phyloP scores from a whole-genome alignment of 2,113 vertebrate genomes.

The Cervus canadensis region DNA sequence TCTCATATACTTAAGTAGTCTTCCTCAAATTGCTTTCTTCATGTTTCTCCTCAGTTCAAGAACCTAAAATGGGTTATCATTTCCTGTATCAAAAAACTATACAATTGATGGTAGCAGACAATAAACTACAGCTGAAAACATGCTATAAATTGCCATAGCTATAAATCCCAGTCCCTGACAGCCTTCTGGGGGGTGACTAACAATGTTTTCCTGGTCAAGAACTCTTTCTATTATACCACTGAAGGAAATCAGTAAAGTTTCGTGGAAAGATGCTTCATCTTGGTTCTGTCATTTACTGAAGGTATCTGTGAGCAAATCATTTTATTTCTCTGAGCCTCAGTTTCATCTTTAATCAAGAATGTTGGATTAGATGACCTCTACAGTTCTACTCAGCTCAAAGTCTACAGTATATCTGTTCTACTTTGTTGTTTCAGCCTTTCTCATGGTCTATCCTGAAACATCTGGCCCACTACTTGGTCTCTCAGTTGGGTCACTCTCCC shows the following conservation, averaged over 20 bases:
- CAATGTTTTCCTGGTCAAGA: neutral
- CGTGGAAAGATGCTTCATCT: neutral
- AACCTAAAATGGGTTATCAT: neutral
- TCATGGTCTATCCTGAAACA: neutral
- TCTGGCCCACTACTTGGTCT: neutral
- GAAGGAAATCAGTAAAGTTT: neutral
- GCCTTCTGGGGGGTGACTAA: neutral
- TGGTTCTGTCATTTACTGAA: neutral
- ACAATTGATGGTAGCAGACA: neutral
- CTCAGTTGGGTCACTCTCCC: neutral
- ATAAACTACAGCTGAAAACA: neutral
- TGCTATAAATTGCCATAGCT: neutral
- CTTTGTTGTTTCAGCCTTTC: neutral
- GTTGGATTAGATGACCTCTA: neutral
- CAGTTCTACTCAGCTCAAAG: neutral
- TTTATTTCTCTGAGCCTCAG: neutral
- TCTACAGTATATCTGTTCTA: neutral
- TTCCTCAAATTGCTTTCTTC: neutral
- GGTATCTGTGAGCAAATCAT: neutral
- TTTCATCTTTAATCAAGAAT: conserved; percentile 5
- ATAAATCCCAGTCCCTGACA: neutral
- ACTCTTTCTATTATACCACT: neutral
- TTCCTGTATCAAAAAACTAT: neutral
- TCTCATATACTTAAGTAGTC: neutral
- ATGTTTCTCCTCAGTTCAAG: neutral